Conservation (phyloP, 2,888 invertebrate genomes). For the Parnassius orleans region DNA sequence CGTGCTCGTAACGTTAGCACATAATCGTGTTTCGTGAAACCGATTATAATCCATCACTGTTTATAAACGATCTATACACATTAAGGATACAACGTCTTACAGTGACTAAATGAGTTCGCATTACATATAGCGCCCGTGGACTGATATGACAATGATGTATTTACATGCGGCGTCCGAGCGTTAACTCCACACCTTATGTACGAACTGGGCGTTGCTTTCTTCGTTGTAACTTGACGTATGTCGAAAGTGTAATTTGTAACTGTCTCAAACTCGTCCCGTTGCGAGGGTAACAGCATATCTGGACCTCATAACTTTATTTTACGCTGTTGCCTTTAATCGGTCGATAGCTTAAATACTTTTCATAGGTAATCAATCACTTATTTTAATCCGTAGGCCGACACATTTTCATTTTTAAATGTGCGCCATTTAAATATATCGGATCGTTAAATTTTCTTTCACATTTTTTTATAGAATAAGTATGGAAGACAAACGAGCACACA, state of each 20-base stretch:
- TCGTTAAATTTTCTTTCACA: no score
- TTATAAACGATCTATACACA: conserved; percentile 31
- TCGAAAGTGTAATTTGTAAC: conserved; percentile 35
- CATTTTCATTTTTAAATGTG: no score
- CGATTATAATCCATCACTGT: conserved; percentile 31
- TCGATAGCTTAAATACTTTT: no score
- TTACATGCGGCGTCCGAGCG: conserved; percentile 13
- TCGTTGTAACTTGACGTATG: conserved; percentile 46
- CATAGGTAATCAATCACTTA: no score
- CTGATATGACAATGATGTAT: conserved; percentile 60
- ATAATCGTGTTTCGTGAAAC: conserved; percentile 20
- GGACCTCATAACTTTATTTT: conserved; percentile 4
- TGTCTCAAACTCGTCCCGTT: conserved; percentile 31
- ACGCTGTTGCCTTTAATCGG: conserved; percentile 1
- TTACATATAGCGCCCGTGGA: conserved; percentile 42
- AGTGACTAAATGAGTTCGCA: conserved; percentile 42
- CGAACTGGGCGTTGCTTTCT: conserved; percentile 45
- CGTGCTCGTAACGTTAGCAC: conserved; percentile 2
- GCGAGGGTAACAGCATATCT: conserved; percentile 18
- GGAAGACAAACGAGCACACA: no score
- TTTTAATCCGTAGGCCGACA: no score
- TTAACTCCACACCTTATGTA: conserved; percentile 28
- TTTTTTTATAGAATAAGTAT: no score
- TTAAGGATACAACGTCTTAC: conserved; percentile 32
- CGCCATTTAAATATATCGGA: no score